Base-by-base conservation (phyloP, 2,113 vertebrate genomes). In the Procavia capensis region DNA sequence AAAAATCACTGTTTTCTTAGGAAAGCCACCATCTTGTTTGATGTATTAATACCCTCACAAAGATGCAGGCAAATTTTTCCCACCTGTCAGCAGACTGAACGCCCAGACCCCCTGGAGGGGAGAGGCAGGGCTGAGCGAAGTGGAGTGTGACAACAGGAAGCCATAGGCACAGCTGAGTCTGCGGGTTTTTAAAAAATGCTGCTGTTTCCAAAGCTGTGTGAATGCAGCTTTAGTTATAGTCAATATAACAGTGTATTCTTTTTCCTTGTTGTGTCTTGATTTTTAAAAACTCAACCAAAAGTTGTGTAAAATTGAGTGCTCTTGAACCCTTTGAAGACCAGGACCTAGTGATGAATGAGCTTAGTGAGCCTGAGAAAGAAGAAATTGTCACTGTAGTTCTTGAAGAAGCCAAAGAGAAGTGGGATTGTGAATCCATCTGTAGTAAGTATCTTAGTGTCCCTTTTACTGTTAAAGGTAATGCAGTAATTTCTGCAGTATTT, bases 381-480 rank as follows among this genome's bases (percentile, higher is more conserved):
- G 99, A 99, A 95, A 98, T 98, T 94, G 97, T 99, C 81, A 98
- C 97, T 0, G 81, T 99, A 41, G 98, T 99, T 75, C 81, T 99
- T 6, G 98, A 99, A 94, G 98, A 98, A 91, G 95, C 98, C 19
- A 98, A 98, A 34, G 99, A 99, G 96, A 99, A 99, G 96, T 99
- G 99, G 99, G 99, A 99, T 97, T 99, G 99, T 66, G 99, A 99
- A 97, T 99, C 99, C 70, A 99, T 99, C 96, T 99, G 99, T 97
- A 99, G 99, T 99, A 97, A 99, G 99, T 99, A 31, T 94, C 88
- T 72, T 92, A 8, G 14, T 90, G 9, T 41, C 45, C 7, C 0
- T 88, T 96, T 9, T 0, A 5, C 85, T 95, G 10, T 63, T 83
- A 61, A 20, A 88, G 75, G 24, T 80, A 0, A 79, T 68, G 7